A percentile compares a stretch with the other conserved stretches of the same genome.
phyloP scores from a whole-genome alignment of 2,797 vertebrate genomes.

The Prionace glauca region DNA sequence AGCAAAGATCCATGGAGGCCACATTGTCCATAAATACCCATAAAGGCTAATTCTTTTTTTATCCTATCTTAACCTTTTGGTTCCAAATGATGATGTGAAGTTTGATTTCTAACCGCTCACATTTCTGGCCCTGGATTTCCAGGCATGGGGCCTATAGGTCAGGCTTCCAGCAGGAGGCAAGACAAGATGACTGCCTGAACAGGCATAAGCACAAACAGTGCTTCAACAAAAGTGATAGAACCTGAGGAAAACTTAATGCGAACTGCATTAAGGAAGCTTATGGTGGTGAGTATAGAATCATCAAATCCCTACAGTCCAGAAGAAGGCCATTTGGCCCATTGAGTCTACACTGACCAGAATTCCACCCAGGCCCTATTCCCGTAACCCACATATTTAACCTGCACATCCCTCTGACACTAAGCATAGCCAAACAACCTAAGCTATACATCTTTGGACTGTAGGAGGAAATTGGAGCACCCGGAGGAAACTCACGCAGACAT shows the following conservation, averaged over 20 bases:
- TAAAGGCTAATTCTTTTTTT: neutral
- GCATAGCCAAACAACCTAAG: no score
- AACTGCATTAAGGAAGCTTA: neutral
- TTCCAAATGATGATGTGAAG: neutral
- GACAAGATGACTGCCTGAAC: no score
- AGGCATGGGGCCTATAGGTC: neutral
- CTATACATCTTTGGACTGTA: no score
- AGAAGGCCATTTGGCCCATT: no score
- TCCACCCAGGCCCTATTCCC: no score
- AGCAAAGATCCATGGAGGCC: neutral
- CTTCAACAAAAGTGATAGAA: neutral
- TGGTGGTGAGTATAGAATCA: no score
- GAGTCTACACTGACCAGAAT: no score
- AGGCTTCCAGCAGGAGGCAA: neutral
- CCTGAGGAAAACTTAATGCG: neutral
- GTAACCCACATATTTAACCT: no score
- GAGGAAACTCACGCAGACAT: no score
- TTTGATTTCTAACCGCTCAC: neutral
- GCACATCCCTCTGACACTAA: no score
- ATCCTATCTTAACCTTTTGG: neutral
- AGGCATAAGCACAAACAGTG: neutral
- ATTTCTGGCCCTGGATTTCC: neutral
- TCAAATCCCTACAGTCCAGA: no score
- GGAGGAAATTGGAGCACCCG: no score
- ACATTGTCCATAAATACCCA: neutral